phyloP scores from a whole-genome alignment of 2,888 invertebrate species.

The Stenodera caucasica region DNA sequence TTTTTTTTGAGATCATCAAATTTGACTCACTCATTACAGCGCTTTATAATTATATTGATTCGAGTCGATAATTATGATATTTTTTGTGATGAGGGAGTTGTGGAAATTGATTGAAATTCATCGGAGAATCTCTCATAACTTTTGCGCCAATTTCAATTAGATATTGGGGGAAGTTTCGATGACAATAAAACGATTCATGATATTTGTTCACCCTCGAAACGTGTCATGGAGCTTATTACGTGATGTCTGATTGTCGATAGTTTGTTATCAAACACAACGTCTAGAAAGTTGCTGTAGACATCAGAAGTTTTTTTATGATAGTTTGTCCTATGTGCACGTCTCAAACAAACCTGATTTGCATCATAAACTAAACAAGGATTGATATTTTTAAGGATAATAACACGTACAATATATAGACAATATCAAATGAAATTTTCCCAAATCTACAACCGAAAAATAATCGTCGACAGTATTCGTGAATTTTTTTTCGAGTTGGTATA shows the following conservation, averaged over 20 bases:
- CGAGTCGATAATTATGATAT: no score
- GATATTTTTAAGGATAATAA: background rate
- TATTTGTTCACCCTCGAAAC: slow-evolving; percentile 25
- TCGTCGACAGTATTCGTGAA: no score
- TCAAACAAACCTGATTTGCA: slow-evolving; percentile 24
- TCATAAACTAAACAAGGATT: slow-evolving; percentile 25
- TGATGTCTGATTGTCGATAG: slow-evolving; percentile 19
- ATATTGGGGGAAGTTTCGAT: slow-evolving; percentile 11
- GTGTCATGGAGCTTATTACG: slow-evolving; percentile 25
- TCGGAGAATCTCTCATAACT: slow-evolving; percentile 23
- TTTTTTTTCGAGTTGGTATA: no score
- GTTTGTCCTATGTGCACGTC: slow-evolving; percentile 17
- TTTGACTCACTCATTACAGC: no score
- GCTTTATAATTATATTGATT: background rate
- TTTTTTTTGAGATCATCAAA: no score
- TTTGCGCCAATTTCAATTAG: slow-evolving; percentile 28
- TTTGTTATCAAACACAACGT: background rate
- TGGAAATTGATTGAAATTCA: slow-evolving; percentile 24
- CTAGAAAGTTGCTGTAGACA: slow-evolving; percentile 13
- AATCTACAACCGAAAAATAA: no score
- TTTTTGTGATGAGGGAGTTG: no score
- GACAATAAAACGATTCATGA: slow-evolving; percentile 14
- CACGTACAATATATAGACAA: background rate
- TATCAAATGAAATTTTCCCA: no score
- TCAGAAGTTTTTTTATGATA: background rate